These are phyloP conservation scores for Scotopteryx bipunctaria DNA, from an alignment of 2,888 invertebrate species.

Conservation along the genomic window DNA sequence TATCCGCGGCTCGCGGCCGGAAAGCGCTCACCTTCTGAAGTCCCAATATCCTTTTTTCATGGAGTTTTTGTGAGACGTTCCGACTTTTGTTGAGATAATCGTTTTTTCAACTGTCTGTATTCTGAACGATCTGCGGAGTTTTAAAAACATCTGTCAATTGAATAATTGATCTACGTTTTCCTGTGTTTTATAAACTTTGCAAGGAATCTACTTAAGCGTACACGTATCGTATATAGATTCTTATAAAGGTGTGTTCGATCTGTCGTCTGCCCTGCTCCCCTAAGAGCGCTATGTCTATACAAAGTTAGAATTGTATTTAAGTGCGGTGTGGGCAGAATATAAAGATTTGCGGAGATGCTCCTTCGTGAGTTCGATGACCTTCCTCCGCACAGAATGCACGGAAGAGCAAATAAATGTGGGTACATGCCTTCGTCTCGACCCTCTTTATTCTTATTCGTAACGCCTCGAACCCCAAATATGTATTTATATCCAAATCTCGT, in stretches of 20 bases:
- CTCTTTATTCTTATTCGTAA: conserved; percentile 55
- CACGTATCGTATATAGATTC: neutral
- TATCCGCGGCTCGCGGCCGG: conserved; percentile 63
- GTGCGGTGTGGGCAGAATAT: conserved; percentile 52
- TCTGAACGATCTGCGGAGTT: conserved; percentile 9
- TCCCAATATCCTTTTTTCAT: conserved; percentile 58
- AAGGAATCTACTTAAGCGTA: conserved; percentile 1
- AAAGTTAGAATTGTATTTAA: conserved; percentile 45
- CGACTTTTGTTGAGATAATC: conserved; percentile 41
- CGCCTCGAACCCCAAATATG: conserved; percentile 44
- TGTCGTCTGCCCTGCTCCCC: conserved; percentile 40
- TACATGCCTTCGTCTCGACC: conserved; percentile 53
- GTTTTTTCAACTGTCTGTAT: conserved; percentile 20
- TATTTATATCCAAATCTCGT: conserved; percentile 43
- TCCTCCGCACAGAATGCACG: conserved; percentile 63
- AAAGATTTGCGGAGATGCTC: conserved; percentile 75
- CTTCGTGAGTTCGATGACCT: conserved; percentile 68
- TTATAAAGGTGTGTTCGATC: conserved; percentile 30
- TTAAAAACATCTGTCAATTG: conserved; percentile 3
- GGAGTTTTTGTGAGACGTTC: conserved; percentile 50
- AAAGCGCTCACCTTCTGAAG: conserved; percentile 60
- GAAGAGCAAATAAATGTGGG: conserved; percentile 59
- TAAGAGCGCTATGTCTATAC: conserved; percentile 45
- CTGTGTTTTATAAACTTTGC: neutral
- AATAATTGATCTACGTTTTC: neutral